These are phyloP conservation scores for Squalus acanthias DNA, from an alignment of 2,797 vertebrate genomes.

Conservation along the genomic window DNA sequence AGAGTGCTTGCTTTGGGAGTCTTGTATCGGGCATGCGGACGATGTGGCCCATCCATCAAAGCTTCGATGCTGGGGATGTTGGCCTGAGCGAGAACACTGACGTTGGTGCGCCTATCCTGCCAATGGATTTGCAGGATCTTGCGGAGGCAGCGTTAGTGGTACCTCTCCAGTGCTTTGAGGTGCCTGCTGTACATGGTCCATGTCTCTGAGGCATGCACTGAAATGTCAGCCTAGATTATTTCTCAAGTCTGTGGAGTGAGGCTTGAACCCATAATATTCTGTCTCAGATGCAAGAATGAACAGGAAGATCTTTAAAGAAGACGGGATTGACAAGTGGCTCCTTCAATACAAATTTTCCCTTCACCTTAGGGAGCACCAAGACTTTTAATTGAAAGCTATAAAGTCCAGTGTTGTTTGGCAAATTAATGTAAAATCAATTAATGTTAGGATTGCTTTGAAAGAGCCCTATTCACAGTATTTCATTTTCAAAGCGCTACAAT, in stretches of 20 bases:
- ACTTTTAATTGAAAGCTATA: neutral
- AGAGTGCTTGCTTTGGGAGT: too few species aligned
- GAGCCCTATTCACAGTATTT: neutral
- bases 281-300: neutral
- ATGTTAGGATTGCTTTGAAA: too few species aligned
- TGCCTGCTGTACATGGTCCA: too few species aligned
- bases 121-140: too few species aligned
- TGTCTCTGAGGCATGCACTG: neutral
- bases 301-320: neutral
- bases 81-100: too few species aligned
- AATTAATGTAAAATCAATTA: neutral
- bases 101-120: too few species aligned
- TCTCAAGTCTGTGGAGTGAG: neutral
- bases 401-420: neutral
- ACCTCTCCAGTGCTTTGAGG: too few species aligned
- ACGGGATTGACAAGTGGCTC: neutral
- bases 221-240: neutral
- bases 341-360: neutral
- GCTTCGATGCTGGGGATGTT: too few species aligned
- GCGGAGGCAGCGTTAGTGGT: too few species aligned
- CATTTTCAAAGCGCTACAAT: neutral
- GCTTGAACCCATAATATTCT: neutral
- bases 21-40: too few species aligned
- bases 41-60: too few species aligned
- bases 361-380: neutral